Evolutionary conservation across 2,113 vertebrate genomes (phyloP).

Genomic region (Rutilus rutilus): DNA sequence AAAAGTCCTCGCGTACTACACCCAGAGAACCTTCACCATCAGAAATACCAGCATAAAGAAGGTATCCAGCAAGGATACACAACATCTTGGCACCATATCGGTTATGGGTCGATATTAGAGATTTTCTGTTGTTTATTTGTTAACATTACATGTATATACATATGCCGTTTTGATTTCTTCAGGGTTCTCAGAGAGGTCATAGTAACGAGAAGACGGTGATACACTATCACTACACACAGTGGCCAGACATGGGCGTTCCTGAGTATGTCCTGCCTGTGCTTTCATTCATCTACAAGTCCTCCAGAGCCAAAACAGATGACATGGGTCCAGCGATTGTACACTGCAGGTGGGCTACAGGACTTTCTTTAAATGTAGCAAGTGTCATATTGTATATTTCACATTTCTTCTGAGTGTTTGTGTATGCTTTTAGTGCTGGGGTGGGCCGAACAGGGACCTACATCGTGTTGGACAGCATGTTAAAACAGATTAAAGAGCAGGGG

Average conservation of each 20-base stretch:
- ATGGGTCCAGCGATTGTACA: conserved; percentile 90
- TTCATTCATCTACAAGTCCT: conserved; percentile 88
- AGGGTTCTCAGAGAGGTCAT: conserved; percentile 90
- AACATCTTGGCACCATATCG: not conserved
- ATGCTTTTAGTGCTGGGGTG: conserved; percentile 85
- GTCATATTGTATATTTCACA: not conserved
- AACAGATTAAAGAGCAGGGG: conserved; percentile 87
- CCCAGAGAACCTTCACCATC: conserved; percentile 87
- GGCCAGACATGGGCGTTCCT: conserved; percentile 97
- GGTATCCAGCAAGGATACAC: conserved; percentile 70
- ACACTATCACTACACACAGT: conserved; percentile 97
- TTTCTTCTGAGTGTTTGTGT: conserved; percentile 49
- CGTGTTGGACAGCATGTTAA: conserved; percentile 95
- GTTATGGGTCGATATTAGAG: not conserved
- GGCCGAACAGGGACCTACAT: conserved; percentile 94
- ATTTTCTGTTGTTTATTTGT: not conserved
- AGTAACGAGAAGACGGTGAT: conserved; percentile 81
- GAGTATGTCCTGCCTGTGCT: conserved; percentile 89
- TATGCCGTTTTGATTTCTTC: not conserved
- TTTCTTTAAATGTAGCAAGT: not conserved
- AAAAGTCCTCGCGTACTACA: conserved; percentile 86
- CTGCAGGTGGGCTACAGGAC: conserved; percentile 85
- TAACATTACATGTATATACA: not conserved
- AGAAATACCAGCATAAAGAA: conserved; percentile 88
- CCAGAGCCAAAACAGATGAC: conserved; percentile 75